Conservation (phyloP, 2,888 invertebrate genomes). For the Ichneumoninae sp. region DNA sequence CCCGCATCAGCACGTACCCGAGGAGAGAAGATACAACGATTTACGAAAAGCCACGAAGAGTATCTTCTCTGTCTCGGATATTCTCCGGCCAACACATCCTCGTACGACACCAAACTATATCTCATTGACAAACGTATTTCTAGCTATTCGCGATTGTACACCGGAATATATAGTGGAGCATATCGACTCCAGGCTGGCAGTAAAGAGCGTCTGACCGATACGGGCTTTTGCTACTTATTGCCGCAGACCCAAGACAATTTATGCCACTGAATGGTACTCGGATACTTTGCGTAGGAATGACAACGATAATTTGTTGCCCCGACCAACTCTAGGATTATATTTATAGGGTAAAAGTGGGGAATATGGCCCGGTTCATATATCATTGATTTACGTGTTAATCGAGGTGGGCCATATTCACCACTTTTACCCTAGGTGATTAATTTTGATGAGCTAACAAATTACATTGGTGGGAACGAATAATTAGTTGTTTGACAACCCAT, state of each 20-base stretch:
- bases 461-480: background rate
- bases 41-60: constrained; percentile 63
- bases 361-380: no score
- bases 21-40: constrained; percentile 70
- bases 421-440: background rate
- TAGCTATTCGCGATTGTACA: background rate
- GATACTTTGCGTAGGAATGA: background rate
- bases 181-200: background rate
- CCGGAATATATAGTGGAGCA: background rate
- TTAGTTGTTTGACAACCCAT: no score
- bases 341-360: background rate
- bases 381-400: no score
- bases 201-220: constrained; percentile 6
- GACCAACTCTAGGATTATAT: background rate
- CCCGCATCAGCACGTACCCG: constrained; percentile 75
- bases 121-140: constrained; percentile 20
- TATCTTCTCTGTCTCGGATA: constrained; percentile 16
- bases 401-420: no score
- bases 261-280: background rate
- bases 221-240: background rate
- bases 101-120: background rate
- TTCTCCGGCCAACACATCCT: constrained; percentile 10
- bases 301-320: background rate
- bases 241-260: background rate
- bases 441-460: background rate